Conservation (phyloP, 2,888 invertebrate species). For the Phalera bucephala region DNA sequence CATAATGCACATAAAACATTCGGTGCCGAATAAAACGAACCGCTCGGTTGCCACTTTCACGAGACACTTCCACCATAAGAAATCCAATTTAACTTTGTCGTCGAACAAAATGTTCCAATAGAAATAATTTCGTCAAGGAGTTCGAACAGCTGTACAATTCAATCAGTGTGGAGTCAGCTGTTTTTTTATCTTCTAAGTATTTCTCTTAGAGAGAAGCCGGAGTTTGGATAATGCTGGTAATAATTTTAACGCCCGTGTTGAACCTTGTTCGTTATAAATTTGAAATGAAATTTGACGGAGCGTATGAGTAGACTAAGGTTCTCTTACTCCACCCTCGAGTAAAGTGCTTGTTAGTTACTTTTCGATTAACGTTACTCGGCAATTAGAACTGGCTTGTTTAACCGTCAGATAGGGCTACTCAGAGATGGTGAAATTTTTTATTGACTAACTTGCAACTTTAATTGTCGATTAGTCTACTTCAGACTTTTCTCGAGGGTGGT, state of each 20-base stretch:
- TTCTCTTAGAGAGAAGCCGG: conserved; percentile 53
- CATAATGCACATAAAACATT: conserved; percentile 63
- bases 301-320: too few species aligned
- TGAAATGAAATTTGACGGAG: too few species aligned
- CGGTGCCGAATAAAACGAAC: conserved; percentile 61
- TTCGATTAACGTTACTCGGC: too few species aligned
- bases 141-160: conserved; percentile 77
- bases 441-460: too few species aligned
- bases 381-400: too few species aligned
- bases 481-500: too few species aligned
- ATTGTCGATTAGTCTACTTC: too few species aligned
- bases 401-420: too few species aligned
- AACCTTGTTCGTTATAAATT: conserved; percentile 14
- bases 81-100: conserved; percentile 82
- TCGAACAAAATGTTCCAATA: too few species aligned
- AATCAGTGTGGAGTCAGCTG: conserved; percentile 65
- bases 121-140: conserved; percentile 80
- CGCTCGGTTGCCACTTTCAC: conserved; percentile 61
- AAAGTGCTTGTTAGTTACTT: too few species aligned
- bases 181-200: conserved; percentile 58
- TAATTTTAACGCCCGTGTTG: conserved; percentile 50
- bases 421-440: too few species aligned
- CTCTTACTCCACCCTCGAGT: too few species aligned
- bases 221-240: conserved; percentile 58
- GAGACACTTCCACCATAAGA: conserved; percentile 74